phyloP scores from a whole-genome alignment of 1,140 invertebrate genomes.

The Calosoma granatense region DNA sequence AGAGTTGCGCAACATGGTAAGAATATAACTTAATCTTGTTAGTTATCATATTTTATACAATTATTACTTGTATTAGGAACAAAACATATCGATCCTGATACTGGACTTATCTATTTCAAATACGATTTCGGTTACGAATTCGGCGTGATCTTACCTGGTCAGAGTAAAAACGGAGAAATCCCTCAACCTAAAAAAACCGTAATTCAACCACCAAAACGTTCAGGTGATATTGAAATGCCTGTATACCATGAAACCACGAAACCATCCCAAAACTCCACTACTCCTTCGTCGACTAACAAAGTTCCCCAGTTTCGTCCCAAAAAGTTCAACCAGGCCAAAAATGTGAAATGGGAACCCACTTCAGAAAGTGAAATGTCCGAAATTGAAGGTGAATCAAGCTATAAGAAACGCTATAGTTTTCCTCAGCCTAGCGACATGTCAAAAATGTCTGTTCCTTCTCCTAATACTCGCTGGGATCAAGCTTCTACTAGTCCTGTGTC shows the following conservation, averaged over 20 bases:
- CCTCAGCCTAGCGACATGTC: constrained; percentile 32
- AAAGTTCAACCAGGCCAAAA: constrained; percentile 40
- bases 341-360: constrained; percentile 52
- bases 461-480: constrained; percentile 40
- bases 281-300: constrained; percentile 6
- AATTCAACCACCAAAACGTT: constrained; percentile 40
- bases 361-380: constrained; percentile 53
- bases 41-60: not conserved
- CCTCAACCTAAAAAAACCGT: constrained; percentile 31
- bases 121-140: constrained; percentile 77
- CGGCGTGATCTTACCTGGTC: constrained; percentile 59
- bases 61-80: constrained; percentile 38
- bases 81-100: constrained; percentile 65
- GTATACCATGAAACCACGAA: constrained; percentile 49
- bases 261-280: constrained; percentile 19
- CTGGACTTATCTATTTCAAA: constrained; percentile 71
- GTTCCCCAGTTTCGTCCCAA: constrained; percentile 26
- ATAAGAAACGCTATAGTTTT: constrained; percentile 36
- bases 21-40: constrained; percentile 18
- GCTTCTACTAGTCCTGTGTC: constrained; percentile 47
- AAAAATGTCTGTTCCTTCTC: constrained; percentile 32
- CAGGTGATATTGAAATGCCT: constrained; percentile 47
- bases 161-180: constrained; percentile 45
- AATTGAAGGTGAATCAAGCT: constrained; percentile 36
- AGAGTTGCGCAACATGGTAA: constrained; percentile 61